phyloP scores from a whole-genome alignment of 2,797 vertebrate species.

The Sebastes paucispinis region DNA sequence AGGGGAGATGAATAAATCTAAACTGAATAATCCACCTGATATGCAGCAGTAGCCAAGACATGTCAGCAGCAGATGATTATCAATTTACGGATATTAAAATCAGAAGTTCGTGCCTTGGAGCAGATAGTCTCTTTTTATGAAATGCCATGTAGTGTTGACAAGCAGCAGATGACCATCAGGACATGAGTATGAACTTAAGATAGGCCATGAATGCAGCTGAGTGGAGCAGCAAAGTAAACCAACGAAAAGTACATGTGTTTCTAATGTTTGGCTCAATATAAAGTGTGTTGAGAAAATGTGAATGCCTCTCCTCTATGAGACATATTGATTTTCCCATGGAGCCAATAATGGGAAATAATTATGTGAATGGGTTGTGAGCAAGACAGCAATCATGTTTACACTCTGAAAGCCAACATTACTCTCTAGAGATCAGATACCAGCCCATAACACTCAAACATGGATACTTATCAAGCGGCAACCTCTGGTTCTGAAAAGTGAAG shows the following conservation, averaged over 20 bases:
- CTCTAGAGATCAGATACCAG: not conserved
- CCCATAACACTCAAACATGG: not conserved
- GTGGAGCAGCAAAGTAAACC: not conserved
- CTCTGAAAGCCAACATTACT: not conserved
- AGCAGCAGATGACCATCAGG: slow-evolving; percentile 21
- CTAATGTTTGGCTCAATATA: not conserved
- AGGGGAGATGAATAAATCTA: slow-evolving; percentile 7
- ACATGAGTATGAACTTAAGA: not conserved
- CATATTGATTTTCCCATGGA: not conserved
- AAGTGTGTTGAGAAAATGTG: not conserved
- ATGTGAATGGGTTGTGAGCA: not conserved
- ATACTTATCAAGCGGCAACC: not conserved
- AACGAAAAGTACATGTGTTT: not conserved
- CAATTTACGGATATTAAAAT: slow-evolving; percentile 41
- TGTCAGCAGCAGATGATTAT: slow-evolving; percentile 45
- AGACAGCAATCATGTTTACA: not conserved
- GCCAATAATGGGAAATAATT: not conserved
- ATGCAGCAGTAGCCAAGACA: slow-evolving; percentile 5
- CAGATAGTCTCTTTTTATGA: slow-evolving; percentile 25
- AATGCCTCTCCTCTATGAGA: not conserved
- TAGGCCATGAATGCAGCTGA: not conserved
- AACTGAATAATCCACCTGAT: slow-evolving; percentile 23
- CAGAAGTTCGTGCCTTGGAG: slow-evolving; percentile 3
- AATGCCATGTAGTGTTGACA: not conserved
- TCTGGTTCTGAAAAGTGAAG: too few relatives aligned